Evolutionary conservation across 2,797 vertebrate species (phyloP).

Genomic region (Florisuga fusca): DNA sequence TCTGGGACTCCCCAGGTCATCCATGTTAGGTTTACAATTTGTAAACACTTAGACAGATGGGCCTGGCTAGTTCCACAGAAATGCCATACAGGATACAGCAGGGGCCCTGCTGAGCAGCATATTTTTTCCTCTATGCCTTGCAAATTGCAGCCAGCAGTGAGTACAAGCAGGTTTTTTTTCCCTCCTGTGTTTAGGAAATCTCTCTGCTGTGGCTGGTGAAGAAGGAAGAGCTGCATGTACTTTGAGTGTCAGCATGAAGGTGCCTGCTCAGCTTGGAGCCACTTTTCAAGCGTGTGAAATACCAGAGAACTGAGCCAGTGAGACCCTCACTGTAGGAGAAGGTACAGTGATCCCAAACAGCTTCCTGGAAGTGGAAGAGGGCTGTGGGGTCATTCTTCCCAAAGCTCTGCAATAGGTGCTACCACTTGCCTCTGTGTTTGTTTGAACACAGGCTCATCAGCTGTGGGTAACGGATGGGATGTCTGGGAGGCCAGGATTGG

Average conservation of each 20-base stretch:
- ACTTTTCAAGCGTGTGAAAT: neutral
- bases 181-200: slow-evolving; percentile 4
- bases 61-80: slow-evolving; percentile 31
- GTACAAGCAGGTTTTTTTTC: neutral
- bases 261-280: neutral
- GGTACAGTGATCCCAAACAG: neutral
- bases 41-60: slow-evolving; percentile 18
- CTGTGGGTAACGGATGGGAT: neutral
- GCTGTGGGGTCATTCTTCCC: neutral
- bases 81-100: slow-evolving; percentile 28
- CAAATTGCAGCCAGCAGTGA: slow-evolving; percentile 13
- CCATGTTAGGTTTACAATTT: slow-evolving; percentile 16
- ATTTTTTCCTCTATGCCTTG: slow-evolving; percentile 22
- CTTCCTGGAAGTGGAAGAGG: neutral
- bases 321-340: accelerated
- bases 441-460: neutral
- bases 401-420: neutral
- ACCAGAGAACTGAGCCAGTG: accelerated
- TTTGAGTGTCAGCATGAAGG: neutral
- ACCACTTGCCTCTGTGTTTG: too few relatives aligned
- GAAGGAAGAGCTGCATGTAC: neutral
- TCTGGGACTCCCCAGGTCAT: slow-evolving; percentile 24
- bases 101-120: slow-evolving; percentile 47
- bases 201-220: neutral
- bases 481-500: neutral